Conservation (phyloP, 2,888 invertebrate genomes). For the Belgica antarctica region DNA sequence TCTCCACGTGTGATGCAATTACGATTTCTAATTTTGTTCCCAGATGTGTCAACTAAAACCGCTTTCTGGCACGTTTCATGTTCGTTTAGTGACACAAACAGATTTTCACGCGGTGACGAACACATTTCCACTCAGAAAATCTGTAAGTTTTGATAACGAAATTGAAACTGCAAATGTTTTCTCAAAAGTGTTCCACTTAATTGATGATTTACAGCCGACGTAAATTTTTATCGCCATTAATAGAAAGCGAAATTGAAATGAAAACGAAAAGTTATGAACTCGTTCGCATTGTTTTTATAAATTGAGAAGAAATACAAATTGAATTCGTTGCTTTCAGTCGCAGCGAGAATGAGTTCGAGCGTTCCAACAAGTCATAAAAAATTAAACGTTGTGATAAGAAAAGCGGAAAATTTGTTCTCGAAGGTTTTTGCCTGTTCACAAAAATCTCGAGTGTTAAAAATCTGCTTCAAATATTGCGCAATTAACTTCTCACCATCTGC, state of each 20-base stretch:
- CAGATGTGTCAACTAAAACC: background rate
- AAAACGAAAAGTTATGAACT: background rate
- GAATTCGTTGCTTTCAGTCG: background rate
- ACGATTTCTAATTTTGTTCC: background rate
- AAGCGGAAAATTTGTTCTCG: conserved; percentile 5
- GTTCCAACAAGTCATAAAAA: conserved; percentile 9
- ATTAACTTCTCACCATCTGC: conserved; percentile 15
- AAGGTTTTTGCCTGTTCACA: too few relatives aligned
- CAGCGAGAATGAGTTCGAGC: background rate
- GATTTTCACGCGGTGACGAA: background rate
- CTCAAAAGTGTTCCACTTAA: too few relatives aligned
- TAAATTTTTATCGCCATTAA: background rate
- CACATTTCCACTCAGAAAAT: too few relatives aligned
- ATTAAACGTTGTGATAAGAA: conserved; percentile 6
- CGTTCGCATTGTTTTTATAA: background rate
- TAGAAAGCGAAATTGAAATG: background rate
- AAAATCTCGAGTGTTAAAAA: background rate
- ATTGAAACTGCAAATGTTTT: too few relatives aligned
- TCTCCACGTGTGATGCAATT: conserved; percentile 23
- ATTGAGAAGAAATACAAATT: background rate
- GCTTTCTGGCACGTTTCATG: background rate
- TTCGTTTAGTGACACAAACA: background rate
- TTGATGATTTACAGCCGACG: background rate
- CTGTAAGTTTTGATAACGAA: too few relatives aligned
- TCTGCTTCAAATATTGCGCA: background rate